These are phyloP conservation scores for Odontesthes bonariensis DNA, from an alignment of 2,113 vertebrate genomes.

Conservation along the genomic window DNA sequence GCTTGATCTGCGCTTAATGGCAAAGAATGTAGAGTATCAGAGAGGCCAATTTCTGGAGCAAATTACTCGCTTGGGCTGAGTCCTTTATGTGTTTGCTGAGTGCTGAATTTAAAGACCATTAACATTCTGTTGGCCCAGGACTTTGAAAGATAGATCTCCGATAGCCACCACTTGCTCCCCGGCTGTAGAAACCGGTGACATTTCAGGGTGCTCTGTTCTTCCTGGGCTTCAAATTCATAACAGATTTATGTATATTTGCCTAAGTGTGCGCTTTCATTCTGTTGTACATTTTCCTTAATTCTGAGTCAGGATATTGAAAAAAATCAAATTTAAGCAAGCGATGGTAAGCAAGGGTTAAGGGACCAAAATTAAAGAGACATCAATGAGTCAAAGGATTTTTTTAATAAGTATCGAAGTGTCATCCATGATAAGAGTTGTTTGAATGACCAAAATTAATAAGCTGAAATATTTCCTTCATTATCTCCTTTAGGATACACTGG, in stretches of 20 bases:
- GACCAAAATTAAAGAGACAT: no score
- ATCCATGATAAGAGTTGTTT: no score
- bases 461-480: no score
- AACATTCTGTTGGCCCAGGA: slow-evolving; percentile 60
- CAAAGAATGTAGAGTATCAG: slow-evolving; percentile 56
- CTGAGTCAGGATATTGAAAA: background rate
- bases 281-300: background rate
- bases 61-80: slow-evolving; percentile 65
- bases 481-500: no score
- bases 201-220: slow-evolving; percentile 23
- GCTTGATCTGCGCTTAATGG: slow-evolving; percentile 71
- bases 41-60: slow-evolving; percentile 60
- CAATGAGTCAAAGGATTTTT: no score
- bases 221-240: slow-evolving; percentile 12
- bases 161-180: slow-evolving; percentile 4
- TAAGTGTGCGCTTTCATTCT: background rate
- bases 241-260: background rate
- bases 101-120: slow-evolving; percentile 70
- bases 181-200: slow-evolving; percentile 39
- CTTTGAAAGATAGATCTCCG: slow-evolving; percentile 41
- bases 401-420: no score
- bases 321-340: no score
- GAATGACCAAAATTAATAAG: no score
- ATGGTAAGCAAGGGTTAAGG: no score
- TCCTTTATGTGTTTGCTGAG: slow-evolving; percentile 74